Base-by-base conservation (phyloP, 1,140 invertebrate genomes). In the Zaprionus vittiger region DNA sequence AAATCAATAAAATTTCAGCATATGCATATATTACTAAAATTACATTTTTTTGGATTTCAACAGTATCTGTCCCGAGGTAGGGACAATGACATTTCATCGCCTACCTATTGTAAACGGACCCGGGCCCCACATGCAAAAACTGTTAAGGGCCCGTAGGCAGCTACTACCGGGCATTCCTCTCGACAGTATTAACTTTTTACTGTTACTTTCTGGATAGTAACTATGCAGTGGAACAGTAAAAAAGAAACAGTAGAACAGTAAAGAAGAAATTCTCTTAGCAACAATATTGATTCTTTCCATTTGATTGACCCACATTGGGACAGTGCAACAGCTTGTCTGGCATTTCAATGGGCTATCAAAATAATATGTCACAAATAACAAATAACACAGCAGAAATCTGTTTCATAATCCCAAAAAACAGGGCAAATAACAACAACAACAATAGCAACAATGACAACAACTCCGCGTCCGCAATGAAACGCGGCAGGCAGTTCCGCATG, bases 351-450 rank as follows among this genome's bases (percentile, higher is more conserved):
- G n/a, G 4, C 44, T 15, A 11, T 17, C 15, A 9, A 31, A 34
- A 68, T 75, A 68, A 59, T 61, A 67, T 75, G 67, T 77, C 77
- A 83, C 73, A 83, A 77, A 79, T 60, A 73, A 73, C 72, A 47
- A 47, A 47, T 17, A 17, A 47, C 41, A 11, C 6, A 86, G 28
- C 80, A 31, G 20, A 85, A 73, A 81, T 73, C 49, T 41, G 80
- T 87, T 79, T 84, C 84, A 85, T 87, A 87, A 87, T 90, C 74
- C 49, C 59, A 38, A 69, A 55, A 72, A 81, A 73, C 64, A 72
- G 54, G 47, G n/a, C 70, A 80, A 69, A 64, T 65, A 67, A 76
- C 72, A 69, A 77, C 81, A 63, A 81, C 2, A 49, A n/a, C 15
- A 15, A 49, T 4, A 24, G 14, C 20, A 52, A 24, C n/a, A 17